A percentile compares a stretch with the other conserved stretches of the same genome.
These are phyloP conservation scores for Oostethus manadensis DNA, from an alignment of 2,113 vertebrate genomes.

Conservation along the genomic window DNA sequence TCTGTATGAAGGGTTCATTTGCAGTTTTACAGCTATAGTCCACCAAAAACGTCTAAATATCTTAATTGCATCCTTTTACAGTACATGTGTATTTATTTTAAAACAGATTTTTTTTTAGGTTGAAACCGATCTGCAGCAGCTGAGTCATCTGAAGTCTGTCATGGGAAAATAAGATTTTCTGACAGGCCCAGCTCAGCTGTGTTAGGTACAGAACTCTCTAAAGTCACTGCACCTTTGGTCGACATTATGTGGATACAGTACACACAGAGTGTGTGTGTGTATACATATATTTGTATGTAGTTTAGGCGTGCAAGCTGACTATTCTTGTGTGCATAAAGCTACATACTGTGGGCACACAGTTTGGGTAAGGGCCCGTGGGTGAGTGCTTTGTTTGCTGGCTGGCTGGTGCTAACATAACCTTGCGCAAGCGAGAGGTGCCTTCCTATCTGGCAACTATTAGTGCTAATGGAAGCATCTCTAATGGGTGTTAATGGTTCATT, in stretches of 20 bases:
- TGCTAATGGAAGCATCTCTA: conserved; percentile 37
- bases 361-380: conserved; percentile 9
- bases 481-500: conserved; percentile 35
- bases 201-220: conserved; percentile 14
- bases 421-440: conserved; percentile 52
- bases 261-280: conserved; percentile 2
- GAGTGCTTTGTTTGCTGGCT: conserved; percentile 2
- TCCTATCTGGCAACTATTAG: conserved; percentile 52
- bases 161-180: conserved; percentile 27
- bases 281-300: conserved; percentile 23
- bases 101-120: conserved; percentile 3
- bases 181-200: conserved; percentile 29
- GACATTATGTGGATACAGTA: conserved; percentile 10
- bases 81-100: not conserved
- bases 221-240: conserved; percentile 41
- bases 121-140: conserved; percentile 10
- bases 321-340: conserved; percentile 45
- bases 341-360: conserved; percentile 25
- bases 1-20: too few species aligned
- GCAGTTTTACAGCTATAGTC: too few species aligned
- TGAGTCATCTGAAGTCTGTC: conserved; percentile 33
- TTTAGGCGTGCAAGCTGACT: conserved; percentile 35
- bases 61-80: not conserved
- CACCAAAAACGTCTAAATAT: too few species aligned
- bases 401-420: conserved; percentile 22